Evolutionary conservation across 2,888 invertebrate species (phyloP).

Genomic region (Ligdia adustata): DNA sequence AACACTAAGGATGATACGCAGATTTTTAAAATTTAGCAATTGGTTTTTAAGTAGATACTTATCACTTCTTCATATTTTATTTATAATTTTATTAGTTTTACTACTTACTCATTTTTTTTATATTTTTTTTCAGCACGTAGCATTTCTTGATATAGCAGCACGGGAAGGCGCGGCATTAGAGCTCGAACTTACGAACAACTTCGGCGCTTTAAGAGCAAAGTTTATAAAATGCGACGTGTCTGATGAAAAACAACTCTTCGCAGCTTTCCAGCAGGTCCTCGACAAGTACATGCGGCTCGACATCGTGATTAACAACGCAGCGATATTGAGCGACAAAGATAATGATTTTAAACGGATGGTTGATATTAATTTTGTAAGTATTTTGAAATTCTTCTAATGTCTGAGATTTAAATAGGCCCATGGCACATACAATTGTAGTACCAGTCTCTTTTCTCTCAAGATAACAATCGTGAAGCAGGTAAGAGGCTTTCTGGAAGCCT

Average conservation of each 20-base stretch:
- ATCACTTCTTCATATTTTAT: too few relatives aligned
- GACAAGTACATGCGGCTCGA: constrained; percentile 71
- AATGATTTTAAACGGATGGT: constrained; percentile 56
- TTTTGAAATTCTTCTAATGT: neutral
- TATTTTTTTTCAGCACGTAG: constrained; percentile 65
- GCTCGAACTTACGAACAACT: constrained; percentile 60
- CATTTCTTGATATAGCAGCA: constrained; percentile 66
- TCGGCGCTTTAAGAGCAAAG: constrained; percentile 71
- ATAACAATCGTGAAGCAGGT: too few relatives aligned
- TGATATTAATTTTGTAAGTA: constrained; percentile 67
- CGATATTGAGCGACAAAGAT: constrained; percentile 54
- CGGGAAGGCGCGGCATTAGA: constrained; percentile 64
- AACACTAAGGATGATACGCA: too few relatives aligned
- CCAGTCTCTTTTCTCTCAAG: too few relatives aligned
- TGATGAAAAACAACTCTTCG: constrained; percentile 57
- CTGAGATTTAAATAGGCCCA: too few relatives aligned
- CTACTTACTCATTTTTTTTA: too few relatives aligned
- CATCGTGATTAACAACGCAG: constrained; percentile 70
- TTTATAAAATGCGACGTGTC: constrained; percentile 75
- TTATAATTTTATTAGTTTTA: too few relatives aligned
- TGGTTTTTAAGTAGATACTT: too few relatives aligned
- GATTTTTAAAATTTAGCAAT: too few relatives aligned
- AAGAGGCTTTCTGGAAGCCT: too few relatives aligned
- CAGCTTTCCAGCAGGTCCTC: constrained; percentile 62
- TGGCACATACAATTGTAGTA: too few relatives aligned